Conservation (phyloP, 1,140 invertebrate species). For the Drusus annulatus region DNA sequence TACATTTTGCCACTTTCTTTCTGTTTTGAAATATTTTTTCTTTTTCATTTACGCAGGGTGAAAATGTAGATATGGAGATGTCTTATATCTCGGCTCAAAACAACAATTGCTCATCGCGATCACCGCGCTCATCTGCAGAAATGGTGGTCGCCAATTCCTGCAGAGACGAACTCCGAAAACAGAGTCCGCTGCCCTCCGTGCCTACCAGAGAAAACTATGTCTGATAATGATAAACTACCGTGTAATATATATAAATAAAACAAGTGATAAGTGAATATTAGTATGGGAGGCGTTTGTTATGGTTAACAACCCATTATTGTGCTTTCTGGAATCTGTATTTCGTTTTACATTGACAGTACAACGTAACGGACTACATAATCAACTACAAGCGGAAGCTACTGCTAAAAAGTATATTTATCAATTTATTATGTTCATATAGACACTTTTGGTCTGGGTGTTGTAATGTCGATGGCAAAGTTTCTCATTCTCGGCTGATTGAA, state of each 20-base stretch:
- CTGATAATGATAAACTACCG: conserved; percentile 2
- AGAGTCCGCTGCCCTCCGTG: conserved; percentile 36
- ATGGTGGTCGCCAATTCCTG: conserved; percentile 43
- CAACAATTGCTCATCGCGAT: conserved; percentile 54
- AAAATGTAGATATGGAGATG: conserved; percentile 56
- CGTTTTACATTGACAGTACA: background rate
- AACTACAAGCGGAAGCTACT: background rate
- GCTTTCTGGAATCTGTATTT: background rate
- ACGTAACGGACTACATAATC: background rate
- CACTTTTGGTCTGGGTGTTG: no score
- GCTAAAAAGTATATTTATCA: no score
- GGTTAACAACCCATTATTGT: background rate
- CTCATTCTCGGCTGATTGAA: background rate
- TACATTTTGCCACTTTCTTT: no score
- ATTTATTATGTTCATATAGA: no score
- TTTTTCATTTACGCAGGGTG: conserved; percentile 46
- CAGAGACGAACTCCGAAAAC: conserved; percentile 48
- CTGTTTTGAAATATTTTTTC: background rate
- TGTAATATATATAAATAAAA: background rate
- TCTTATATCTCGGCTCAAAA: conserved; percentile 55
- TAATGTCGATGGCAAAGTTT: background rate
- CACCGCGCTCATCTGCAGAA: conserved; percentile 41
- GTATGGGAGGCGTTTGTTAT: background rate
- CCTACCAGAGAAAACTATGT: conserved; percentile 55
- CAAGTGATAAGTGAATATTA: background rate